phyloP scores from a whole-genome alignment of 2,888 invertebrate genomes.

The Eilema caniola region DNA sequence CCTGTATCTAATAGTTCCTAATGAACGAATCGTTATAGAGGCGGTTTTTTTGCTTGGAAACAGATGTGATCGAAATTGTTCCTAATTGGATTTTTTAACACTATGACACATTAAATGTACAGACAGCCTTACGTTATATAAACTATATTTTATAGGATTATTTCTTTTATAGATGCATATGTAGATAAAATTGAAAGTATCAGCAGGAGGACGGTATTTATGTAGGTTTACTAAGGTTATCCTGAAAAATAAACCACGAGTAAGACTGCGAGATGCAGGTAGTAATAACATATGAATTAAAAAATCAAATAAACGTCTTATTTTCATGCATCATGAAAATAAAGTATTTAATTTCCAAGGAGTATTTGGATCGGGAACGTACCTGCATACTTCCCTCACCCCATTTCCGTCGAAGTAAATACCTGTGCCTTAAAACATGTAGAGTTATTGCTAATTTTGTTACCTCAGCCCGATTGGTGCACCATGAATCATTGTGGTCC shows the following conservation, averaged over 20 bases:
- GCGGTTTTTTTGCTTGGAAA: neutral
- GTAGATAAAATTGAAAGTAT: neutral
- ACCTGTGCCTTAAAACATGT: slow-evolving; percentile 5
- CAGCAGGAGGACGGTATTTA: neutral
- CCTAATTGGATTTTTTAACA: too few relatives aligned
- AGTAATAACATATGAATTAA: too few relatives aligned
- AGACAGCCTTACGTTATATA: too few relatives aligned
- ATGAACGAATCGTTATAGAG: neutral
- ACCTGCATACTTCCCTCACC: slow-evolving; percentile 7
- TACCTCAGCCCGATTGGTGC: neutral
- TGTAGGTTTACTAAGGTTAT: too few relatives aligned
- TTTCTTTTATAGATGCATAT: too few relatives aligned
- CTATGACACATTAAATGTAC: neutral
- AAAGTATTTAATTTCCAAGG: slow-evolving; percentile 8
- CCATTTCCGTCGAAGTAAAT: slow-evolving; percentile 14
- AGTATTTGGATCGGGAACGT: slow-evolving; percentile 1
- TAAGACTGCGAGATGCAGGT: neutral
- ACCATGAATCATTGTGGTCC: neutral
- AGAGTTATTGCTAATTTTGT: slow-evolving; percentile 9
- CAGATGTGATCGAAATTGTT: too few relatives aligned
- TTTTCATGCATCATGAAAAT: neutral
- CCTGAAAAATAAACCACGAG: neutral
- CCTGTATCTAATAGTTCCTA: neutral
- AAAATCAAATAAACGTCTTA: neutral
- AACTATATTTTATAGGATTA: too few relatives aligned